Percentiles rank a stretch among this genome's conserved stretches.
Evolutionary conservation across 2,797 vertebrate genomes (phyloP).

Genomic region (Acestrorhynchus altus): DNA sequence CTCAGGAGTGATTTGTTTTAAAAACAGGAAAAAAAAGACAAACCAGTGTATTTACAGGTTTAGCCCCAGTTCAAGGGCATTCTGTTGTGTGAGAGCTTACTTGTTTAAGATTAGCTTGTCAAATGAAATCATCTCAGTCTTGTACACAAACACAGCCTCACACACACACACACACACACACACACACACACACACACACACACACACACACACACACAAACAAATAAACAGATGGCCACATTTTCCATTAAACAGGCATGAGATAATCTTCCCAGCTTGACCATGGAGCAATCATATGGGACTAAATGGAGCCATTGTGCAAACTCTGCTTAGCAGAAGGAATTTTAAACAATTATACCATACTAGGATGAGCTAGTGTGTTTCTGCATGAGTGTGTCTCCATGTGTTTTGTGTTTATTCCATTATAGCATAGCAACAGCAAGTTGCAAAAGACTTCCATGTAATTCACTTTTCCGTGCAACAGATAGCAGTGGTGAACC

Average conservation of each 20-base stretch:
- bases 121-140: conserved; percentile 50
- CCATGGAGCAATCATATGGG: conserved; percentile 61
- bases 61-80: conserved; percentile 53
- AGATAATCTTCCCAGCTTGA: conserved; percentile 67
- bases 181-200: conserved; percentile 40
- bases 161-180: conserved; percentile 32
- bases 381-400: conserved; percentile 20
- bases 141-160: conserved; percentile 35
- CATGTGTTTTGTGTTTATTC: conserved; percentile 11
- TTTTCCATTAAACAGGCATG: conserved; percentile 62
- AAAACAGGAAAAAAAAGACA: background rate
- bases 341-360: conserved; percentile 58
- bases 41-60: conserved; percentile 32
- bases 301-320: conserved; percentile 60
- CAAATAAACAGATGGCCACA: conserved; percentile 59
- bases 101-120: conserved; percentile 53
- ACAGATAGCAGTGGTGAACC: too few species aligned
- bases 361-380: conserved; percentile 42
- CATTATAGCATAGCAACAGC: conserved; percentile 56
- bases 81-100: conserved; percentile 41
- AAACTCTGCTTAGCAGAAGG: conserved; percentile 56
- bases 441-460: conserved; percentile 59
- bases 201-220: conserved; percentile 33
- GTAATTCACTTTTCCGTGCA: too few species aligned
- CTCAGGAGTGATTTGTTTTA: conserved; percentile 29